Conservation (phyloP, 2,888 invertebrate genomes). For the Apeira syringaria region DNA sequence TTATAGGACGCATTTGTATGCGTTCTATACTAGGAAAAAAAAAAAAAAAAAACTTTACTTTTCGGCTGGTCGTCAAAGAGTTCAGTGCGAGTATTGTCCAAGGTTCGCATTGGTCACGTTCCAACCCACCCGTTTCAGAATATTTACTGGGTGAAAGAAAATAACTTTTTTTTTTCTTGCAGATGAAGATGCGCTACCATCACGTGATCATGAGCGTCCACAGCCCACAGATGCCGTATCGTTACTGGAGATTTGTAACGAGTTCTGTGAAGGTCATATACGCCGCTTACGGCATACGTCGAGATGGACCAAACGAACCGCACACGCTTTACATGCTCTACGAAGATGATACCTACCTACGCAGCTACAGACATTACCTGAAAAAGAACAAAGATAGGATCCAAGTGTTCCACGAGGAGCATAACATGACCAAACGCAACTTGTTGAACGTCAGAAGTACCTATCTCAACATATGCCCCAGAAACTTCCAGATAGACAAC, state of each 20-base stretch:
- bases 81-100: no score
- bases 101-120: no score
- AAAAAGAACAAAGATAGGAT: background rate
- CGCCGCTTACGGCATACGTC: constrained; percentile 1
- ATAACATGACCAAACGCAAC: background rate
- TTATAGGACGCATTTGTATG: no score
- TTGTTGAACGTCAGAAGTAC: background rate
- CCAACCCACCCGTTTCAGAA: no score
- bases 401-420: background rate
- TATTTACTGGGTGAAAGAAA: no score
- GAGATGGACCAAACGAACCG: background rate
- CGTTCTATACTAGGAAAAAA: no score
- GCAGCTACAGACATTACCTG: background rate
- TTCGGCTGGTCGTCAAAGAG: no score
- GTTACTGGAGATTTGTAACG: background rate
- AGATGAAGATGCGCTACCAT: constrained; percentile 11
- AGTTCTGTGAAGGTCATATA: background rate
- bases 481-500: background rate
- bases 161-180: background rate
- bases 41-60: no score
- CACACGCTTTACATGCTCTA: constrained; percentile 4
- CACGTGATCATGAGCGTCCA: constrained; percentile 1
- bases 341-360: constrained; percentile 1
- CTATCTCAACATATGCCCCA: background rate
- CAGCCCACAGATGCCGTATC: background rate